Evolutionary conservation across 1,140 invertebrate genomes (phyloP).

Genomic region (Leptonema lineaticorne): DNA sequence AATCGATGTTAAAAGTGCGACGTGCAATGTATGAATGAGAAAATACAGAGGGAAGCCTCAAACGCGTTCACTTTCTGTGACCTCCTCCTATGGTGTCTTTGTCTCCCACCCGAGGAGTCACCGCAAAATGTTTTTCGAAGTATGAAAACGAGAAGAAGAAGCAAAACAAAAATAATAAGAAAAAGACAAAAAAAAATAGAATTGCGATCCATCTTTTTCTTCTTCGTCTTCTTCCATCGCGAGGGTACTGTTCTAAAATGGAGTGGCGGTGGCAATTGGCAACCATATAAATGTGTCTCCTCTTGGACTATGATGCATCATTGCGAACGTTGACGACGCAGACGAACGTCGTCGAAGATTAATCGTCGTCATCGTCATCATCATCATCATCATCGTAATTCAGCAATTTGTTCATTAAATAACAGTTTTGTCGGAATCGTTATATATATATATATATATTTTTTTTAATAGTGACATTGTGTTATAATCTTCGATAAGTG

Average conservation of each 20-base stretch:
- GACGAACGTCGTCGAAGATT: no score
- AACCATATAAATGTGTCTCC: conserved; percentile 11
- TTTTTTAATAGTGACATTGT: not conserved
- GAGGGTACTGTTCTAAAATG: not conserved
- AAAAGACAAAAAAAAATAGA: no score
- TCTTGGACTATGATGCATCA: not conserved
- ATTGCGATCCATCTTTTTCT: conserved; percentile 13
- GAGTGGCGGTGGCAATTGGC: not conserved
- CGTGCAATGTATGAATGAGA: not conserved
- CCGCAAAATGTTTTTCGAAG: no score
- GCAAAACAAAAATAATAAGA: no score
- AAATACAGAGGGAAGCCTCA: conserved; percentile 11
- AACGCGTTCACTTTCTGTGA: conserved; percentile 18
- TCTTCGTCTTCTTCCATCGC: no score
- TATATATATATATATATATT: no score
- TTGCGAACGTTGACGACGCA: not conserved
- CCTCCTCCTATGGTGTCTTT: conserved; percentile 9
- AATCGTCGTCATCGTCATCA: no score
- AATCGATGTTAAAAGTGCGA: not conserved
- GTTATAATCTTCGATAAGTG: not conserved
- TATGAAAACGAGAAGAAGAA: no score
- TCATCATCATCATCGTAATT: not conserved
- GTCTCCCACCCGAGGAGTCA: not conserved
- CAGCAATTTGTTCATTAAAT: not conserved
- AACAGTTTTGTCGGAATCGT: no score